Conservation (phyloP, 1,140 invertebrate species). For the honey bee (Apis mellifera) region DNA sequence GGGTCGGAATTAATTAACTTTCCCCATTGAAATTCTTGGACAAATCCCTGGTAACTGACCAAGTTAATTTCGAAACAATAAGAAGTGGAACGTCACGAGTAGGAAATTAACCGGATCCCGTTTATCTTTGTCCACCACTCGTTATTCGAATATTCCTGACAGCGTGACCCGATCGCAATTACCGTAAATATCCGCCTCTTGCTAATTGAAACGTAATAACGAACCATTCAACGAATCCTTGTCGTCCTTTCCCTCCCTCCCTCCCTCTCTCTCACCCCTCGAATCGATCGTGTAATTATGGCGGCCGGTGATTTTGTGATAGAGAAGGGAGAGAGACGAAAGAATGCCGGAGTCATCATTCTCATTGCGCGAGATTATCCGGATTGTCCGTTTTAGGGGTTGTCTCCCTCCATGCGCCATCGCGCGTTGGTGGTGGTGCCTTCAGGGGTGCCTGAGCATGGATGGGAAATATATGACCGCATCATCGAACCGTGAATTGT, state of each 20-base stretch:
- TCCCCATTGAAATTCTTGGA: not conserved
- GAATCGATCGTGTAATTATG: conserved; percentile 34
- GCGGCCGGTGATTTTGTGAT: conserved; percentile 34
- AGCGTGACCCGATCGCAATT: conserved; percentile 44
- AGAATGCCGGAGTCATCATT: conserved; percentile 45
- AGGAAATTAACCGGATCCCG: not conserved
- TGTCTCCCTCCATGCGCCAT: not conserved
- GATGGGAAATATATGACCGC: not conserved
- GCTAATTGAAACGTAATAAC: conserved; percentile 66
- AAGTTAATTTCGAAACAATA: conserved; percentile 2
- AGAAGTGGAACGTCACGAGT: not conserved
- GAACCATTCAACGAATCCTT: conserved; percentile 42
- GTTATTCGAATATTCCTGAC: conserved; percentile 22
- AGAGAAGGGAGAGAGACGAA: not conserved
- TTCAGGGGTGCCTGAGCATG: not conserved
- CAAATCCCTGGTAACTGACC: conserved; percentile 1
- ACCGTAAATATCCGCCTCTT: conserved; percentile 20
- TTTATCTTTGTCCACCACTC: conserved; percentile 13
- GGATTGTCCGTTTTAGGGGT: conserved; percentile 39
- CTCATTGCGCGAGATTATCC: conserved; percentile 47
- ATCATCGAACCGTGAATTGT: not conserved
- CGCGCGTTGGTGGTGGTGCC: not conserved
- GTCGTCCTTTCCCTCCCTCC: not conserved
- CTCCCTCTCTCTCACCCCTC: not conserved
- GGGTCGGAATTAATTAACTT: not conserved